Conservation (phyloP, 2,113 vertebrate genomes). For the Rhinolophus ferrumequinum region DNA sequence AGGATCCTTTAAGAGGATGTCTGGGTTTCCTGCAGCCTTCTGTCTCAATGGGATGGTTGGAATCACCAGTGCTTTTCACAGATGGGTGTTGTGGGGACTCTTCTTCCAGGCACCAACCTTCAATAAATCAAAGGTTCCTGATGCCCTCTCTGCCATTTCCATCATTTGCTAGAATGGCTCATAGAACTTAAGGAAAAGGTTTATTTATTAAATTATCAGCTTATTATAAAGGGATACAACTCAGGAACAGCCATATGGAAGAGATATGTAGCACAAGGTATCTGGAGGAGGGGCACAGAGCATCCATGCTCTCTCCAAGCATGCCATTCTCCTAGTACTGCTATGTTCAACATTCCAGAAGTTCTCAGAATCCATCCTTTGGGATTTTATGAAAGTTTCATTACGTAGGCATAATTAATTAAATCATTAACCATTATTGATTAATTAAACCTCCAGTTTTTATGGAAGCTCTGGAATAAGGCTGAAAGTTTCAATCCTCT, state of each 20-base stretch:
- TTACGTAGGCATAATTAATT: neutral
- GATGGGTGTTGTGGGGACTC: too few relatives aligned
- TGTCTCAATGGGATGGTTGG: too few relatives aligned
- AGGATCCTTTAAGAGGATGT: too few relatives aligned
- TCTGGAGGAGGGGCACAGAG: too few relatives aligned
- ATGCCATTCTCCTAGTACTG: too few relatives aligned
- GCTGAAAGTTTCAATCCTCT: neutral
- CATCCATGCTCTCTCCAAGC: neutral
- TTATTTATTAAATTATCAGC: neutral
- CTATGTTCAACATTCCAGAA: neutral
- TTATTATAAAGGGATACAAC: neutral
- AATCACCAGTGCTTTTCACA: too few relatives aligned
- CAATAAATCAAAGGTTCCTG: neutral
- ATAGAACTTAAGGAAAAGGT: neutral
- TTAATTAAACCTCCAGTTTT: neutral
- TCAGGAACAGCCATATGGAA: neutral
- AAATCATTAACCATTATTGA: neutral
- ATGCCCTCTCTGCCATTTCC: neutral
- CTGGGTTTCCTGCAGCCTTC: too few relatives aligned
- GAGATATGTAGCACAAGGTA: neutral
- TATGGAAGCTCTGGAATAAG: neutral
- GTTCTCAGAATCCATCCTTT: neutral
- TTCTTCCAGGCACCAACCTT: neutral
- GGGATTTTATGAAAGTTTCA: neutral
- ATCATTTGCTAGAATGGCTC: neutral